Percentiles rank a stretch among this genome's conserved stretches.
Evolutionary conservation across 2,113 vertebrate species (phyloP).

Genomic region (Promerops cafer): DNA sequence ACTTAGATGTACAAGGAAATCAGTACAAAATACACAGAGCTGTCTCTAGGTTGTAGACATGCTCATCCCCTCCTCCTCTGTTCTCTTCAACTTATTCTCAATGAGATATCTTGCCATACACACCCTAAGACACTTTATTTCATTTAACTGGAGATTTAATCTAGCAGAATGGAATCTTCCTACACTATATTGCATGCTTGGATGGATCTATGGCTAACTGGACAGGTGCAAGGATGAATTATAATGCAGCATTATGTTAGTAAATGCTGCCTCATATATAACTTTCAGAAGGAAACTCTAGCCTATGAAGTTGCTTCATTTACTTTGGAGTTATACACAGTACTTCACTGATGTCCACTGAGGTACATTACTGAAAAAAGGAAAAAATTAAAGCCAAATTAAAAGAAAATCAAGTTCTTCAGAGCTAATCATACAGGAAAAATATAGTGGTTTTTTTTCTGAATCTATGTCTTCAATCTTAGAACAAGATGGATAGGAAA

Average conservation of each 20-base stretch:
- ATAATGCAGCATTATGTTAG: conserved; percentile 7
- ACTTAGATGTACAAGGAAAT: neutral
- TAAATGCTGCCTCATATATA: neutral
- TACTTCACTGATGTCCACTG: neutral
- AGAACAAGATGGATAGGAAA: neutral
- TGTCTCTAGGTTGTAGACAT: neutral
- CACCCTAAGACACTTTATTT: neutral
- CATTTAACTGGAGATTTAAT: conserved; percentile 55
- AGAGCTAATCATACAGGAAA: neutral
- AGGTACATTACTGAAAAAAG: neutral
- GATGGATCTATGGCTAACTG: conserved; percentile 26
- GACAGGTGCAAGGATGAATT: conserved; percentile 28
- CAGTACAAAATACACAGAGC: neutral
- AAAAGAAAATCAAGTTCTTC: neutral
- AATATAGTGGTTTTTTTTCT: neutral
- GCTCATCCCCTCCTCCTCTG: neutral
- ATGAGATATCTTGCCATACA: neutral
- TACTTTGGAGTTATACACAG: neutral
- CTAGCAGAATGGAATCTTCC: conserved; percentile 48
- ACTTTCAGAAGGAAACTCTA: neutral
- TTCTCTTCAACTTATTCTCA: neutral
- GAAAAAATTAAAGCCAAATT: neutral
- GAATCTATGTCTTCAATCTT: neutral
- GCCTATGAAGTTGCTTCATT: neutral
- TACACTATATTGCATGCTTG: conserved; percentile 1